Base-by-base conservation (phyloP, 2,797 vertebrate genomes). In the Astyanax mexicanus region DNA sequence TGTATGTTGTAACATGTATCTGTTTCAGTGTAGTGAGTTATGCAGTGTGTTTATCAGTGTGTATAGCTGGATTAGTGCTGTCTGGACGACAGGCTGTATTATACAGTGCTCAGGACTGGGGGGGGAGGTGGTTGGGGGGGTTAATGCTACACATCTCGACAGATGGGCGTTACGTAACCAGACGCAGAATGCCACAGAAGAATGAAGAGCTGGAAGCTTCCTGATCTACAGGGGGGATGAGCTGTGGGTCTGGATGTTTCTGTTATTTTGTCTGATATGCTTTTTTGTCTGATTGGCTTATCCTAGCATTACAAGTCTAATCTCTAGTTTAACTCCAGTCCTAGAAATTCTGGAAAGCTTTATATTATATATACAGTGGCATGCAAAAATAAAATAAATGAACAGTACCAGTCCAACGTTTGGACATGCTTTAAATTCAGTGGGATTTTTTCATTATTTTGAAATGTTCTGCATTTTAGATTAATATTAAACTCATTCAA, bases 131-230 rank as follows among this genome's bases (percentile, higher is more conserved):
- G 10, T 58, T 70, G 45, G 29, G 25, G 32, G 67, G 21, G 42
- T 32, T 32, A 27, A 69, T 66, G 66, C 19, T 19, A 72, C 12
- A 45, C 4, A 68, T 32, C 13, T 29, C 45, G 55, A 75, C 66
- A 83, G 82, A 80, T 77, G 79, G 75, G 61, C 12, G 21, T 79
- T 80, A 61, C 13, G 2, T 83, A 81, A 83, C 52, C 55, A 15
- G 32, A 17, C 23, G 42, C n/a, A 49, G 13, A 70, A 65, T 6
- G 29, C 3, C 47, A 10, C 4, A 57, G 37, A 44, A 64, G 27
- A 11, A 58, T 35, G 61, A 76, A 64, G 10, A 29, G 13, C 68
- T 40, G 75, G 78, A 84, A 73, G 32, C 44, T 71, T 78, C 67
- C 54, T 19, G 25, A 52, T 47, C 10, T 6, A 1, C 11, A 10